Evolutionary conservation across 2,888 invertebrate genomes (phyloP), one percentile per base, ranked within the genome.

Genomic region (Agriotes lineatus): DNA sequence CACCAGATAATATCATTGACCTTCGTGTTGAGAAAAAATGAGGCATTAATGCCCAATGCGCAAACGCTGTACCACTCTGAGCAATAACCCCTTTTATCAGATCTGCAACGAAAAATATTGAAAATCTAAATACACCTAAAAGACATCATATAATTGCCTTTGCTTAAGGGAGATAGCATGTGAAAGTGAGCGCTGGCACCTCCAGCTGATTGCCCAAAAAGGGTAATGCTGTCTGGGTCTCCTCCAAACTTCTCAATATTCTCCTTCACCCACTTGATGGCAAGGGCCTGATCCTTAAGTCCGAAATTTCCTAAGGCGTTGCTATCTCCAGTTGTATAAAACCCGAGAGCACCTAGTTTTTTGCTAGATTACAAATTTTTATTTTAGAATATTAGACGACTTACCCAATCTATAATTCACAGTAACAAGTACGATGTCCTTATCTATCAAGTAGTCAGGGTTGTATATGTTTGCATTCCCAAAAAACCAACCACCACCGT

Each of bases 401-500:
- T 33, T 63, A 71, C 76, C 75, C 67, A 77, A 70, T 61, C 77
- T 71, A 63, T 76, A 77, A 37, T 76, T 76, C 18, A 72, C 63
- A 10, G 75, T 69, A 10, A 77, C 92, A 7, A 92, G 85, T 6
- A 93, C 81, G 0, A 93, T 86, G 74, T 93, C 90, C 71, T 88
- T 88, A 74, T 93, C 93, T 50, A 93, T 82, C 1, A 93, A 82
- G 75, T 87, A 88, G 70, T 92, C 89, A 0, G 93, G 92, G 0
- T 91, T 91, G 76, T 93, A 93, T 85, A 89, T 91, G 1, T 84
- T 80, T 0, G 91, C 90, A 0, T 90, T 88, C 0, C 93, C 93
- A 67, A 91, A 90, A 79, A 92, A 86, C 90, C 91, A 93, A 2
- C 93, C 93, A 1, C 93, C 93, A 0, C 91, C 91, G 67, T 91